Evolutionary conservation across 2,888 invertebrate species (phyloP).

Genomic region (Macaria liturata): DNA sequence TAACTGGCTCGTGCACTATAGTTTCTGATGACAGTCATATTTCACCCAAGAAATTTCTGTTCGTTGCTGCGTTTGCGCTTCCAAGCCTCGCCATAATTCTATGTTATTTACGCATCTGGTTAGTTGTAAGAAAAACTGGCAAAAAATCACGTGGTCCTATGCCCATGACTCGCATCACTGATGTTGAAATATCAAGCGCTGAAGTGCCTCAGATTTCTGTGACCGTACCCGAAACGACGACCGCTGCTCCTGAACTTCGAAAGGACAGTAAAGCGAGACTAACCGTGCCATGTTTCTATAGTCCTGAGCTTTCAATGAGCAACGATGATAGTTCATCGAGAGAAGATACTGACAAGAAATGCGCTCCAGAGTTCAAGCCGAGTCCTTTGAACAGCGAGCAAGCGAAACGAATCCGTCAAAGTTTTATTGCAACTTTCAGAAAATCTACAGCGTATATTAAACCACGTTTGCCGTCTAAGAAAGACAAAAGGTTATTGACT

Average conservation of each 20-base stretch:
- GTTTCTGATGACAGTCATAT: slow-evolving; percentile 85
- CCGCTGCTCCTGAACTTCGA: slow-evolving; percentile 24
- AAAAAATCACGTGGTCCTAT: slow-evolving; percentile 77
- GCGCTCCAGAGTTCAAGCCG: slow-evolving; percentile 45
- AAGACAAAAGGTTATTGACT: slow-evolving; percentile 89
- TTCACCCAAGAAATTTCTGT: slow-evolving; percentile 90
- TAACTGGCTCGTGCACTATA: slow-evolving; percentile 91
- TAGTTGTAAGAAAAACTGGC: slow-evolving; percentile 88
- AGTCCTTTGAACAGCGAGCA: slow-evolving; percentile 46
- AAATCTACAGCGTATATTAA: slow-evolving; percentile 62
- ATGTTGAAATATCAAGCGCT: slow-evolving; percentile 59
- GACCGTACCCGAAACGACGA: slow-evolving; percentile 26
- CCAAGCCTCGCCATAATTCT: slow-evolving; percentile 92
- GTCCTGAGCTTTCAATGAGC: slow-evolving; percentile 55
- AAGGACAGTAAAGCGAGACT: slow-evolving; percentile 26
- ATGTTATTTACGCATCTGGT: slow-evolving; percentile 92
- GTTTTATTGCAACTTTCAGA: slow-evolving; percentile 60
- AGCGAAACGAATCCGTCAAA: slow-evolving; percentile 47
- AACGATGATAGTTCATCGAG: slow-evolving; percentile 45
- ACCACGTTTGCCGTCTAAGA: slow-evolving; percentile 87
- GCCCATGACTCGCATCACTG: slow-evolving; percentile 42
- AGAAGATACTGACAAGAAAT: slow-evolving; percentile 61
- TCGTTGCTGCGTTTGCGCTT: slow-evolving; percentile 91
- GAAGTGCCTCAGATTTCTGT: slow-evolving; percentile 43
- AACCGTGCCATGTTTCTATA: slow-evolving; percentile 41